A percentile compares a stretch with the other conserved stretches of the same genome.
Conservation (phyloP, 2,888 invertebrate species). For the Melanophora roralis region DNA sequence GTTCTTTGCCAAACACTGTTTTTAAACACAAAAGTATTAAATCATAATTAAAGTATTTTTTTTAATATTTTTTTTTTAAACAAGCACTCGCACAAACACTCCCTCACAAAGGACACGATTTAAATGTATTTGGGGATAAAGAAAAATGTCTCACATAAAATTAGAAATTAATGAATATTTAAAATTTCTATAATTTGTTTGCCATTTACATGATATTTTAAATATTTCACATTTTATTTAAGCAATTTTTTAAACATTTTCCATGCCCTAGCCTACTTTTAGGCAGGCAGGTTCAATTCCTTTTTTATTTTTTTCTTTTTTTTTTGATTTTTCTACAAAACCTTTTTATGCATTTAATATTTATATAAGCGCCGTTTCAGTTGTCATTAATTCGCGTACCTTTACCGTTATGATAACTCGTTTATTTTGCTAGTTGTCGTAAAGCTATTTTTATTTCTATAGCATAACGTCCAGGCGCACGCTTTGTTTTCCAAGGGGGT, state of each 20-base stretch:
- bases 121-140: too few relatives aligned
- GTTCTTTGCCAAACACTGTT: neutral
- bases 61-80: neutral
- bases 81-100: neutral
- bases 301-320: slow-evolving; percentile 8
- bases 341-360: neutral
- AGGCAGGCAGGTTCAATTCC: slow-evolving; percentile 19
- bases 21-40: neutral
- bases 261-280: slow-evolving; percentile 39
- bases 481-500: slow-evolving; percentile 45
- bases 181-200: slow-evolving; percentile 14
- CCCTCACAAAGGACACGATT: neutral
- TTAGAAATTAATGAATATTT: too few relatives aligned
- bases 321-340: slow-evolving; percentile 7
- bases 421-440: slow-evolving; percentile 58
- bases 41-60: neutral
- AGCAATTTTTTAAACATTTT: neutral
- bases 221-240: neutral
- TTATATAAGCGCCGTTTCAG: slow-evolving; percentile 22
- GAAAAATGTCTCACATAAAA: too few relatives aligned
- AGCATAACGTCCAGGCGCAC: slow-evolving; percentile 59
- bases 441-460: slow-evolving; percentile 56
- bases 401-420: slow-evolving; percentile 60
- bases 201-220: neutral
- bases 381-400: slow-evolving; percentile 56